Base-by-base conservation (phyloP, 1,140 invertebrate species). In the Euura saliciscinereae region DNA sequence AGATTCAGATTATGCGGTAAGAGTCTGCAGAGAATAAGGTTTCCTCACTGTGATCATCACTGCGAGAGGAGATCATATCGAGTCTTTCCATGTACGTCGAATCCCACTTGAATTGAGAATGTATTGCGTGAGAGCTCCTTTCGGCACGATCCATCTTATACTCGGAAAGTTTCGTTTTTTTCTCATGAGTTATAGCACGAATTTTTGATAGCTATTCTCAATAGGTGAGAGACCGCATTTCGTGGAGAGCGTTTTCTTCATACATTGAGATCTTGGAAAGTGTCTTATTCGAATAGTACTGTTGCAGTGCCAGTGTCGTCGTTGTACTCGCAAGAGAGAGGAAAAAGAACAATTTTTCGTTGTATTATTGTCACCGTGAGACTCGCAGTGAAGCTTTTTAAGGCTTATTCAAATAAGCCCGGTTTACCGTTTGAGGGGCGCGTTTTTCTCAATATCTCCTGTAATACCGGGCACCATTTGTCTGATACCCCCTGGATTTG, bases 331-430 rank as follows among this genome's bases (percentile, higher is more conserved):
- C 28, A 28, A 28, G 28, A 28, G 28, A 28, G 28, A 28, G 28
- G 28, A 28, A 28, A 28, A 28, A 28, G 0, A 28, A 28, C 28
- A 28, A 28, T 28, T 28, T 28, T 28, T 28, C 28, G 28, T 28
- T 28, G 28, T 28, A 59, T 59, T 28, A 59, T 59, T 59, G 2
- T 28, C 51, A 59, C 51, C 3, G 13, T 2, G 51, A 59, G 6
- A 3, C 51, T 11, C 46, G 28, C 28, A 11, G 46, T 11, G 11
- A 51, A 51, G 46, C 46, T 51, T 11, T 28, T 11, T 7, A 51
- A 51, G 51, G 51, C 51, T 59, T 59, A 59, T 59, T 59, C 4
- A 59, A 59, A 59, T 59, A 59, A 59, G 51, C 51, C 51, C 51
- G 51, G 51, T 8, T 4, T 59, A 59, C 10, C 10, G 13, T 59